Evolutionary conservation across 2,888 invertebrate genomes (phyloP).

Genomic region (Gandaritis pyraliata): DNA sequence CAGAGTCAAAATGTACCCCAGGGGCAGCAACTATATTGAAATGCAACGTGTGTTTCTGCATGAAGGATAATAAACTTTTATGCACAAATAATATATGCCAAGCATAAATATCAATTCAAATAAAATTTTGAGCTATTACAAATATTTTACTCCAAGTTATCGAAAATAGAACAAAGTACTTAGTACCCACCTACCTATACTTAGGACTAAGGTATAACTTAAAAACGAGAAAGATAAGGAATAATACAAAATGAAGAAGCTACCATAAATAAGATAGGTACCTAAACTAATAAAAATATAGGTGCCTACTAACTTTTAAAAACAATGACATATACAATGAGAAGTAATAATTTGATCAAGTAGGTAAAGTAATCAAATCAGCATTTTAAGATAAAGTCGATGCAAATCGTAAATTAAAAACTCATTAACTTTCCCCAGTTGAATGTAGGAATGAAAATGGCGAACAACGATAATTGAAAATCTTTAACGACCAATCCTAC

Average conservation of each 20-base stretch:
- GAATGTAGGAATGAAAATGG: conserved; percentile 16
- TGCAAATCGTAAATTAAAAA: conserved; percentile 39
- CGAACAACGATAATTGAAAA: conserved; percentile 21
- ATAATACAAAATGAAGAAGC: too few relatives aligned
- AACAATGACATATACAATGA: too few relatives aligned
- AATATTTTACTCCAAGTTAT: too few relatives aligned
- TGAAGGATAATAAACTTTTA: conserved; percentile 62
- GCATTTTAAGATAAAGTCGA: conserved; percentile 6
- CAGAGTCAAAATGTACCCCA: conserved; percentile 50
- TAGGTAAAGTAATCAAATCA: not conserved
- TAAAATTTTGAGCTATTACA: not conserved
- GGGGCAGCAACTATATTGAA: conserved; percentile 46
- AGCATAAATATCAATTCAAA: conserved; percentile 11
- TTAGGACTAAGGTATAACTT: too few relatives aligned
- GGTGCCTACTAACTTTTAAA: too few relatives aligned
- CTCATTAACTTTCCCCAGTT: conserved; percentile 34
- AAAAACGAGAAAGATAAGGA: too few relatives aligned
- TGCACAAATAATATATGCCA: conserved; percentile 61
- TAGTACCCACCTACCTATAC: too few relatives aligned
- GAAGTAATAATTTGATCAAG: too few relatives aligned
- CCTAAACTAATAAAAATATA: too few relatives aligned
- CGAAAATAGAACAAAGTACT: too few relatives aligned
- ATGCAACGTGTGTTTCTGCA: conserved; percentile 68
- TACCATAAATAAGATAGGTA: too few relatives aligned
- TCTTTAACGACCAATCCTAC: conserved; percentile 11